phyloP scores from a whole-genome alignment of 2,888 invertebrate species.

The Halictus ligatus region DNA sequence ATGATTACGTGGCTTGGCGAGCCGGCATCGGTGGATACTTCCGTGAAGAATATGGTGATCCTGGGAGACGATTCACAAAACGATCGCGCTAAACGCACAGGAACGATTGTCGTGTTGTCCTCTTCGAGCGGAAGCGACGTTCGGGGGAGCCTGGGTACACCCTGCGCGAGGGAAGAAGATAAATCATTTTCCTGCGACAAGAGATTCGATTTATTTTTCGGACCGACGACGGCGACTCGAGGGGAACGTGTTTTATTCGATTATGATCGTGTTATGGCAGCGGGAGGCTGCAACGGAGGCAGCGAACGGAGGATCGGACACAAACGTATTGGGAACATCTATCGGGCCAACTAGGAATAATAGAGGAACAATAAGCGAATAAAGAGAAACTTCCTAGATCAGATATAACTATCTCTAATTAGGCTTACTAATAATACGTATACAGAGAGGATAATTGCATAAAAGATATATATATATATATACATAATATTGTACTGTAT shows the following conservation, averaged over 20 bases:
- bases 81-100: slow-evolving; percentile 64
- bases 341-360: slow-evolving; percentile 69
- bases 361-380: slow-evolving; percentile 63
- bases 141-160: not conserved
- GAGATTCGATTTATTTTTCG: not conserved
- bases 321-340: slow-evolving; percentile 68
- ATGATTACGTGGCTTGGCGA: not conserved
- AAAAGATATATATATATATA: slow-evolving; percentile 33
- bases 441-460: slow-evolving; percentile 12
- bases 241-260: not conserved
- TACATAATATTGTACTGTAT: slow-evolving; percentile 9
- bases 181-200: not conserved
- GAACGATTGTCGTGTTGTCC: slow-evolving; percentile 40
- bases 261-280: not conserved
- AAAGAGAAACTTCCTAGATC: slow-evolving; percentile 64
- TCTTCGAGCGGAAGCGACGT: slow-evolving; percentile 8
- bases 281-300: slow-evolving; percentile 12
- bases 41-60: slow-evolving; percentile 33
- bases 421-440: slow-evolving; percentile 43
- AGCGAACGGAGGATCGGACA: slow-evolving; percentile 38
- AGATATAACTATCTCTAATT: slow-evolving; percentile 48
- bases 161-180: not conserved
- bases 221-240: not conserved
- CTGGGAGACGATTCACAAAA: slow-evolving; percentile 31
- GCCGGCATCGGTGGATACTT: slow-evolving; percentile 32